Conservation (phyloP, 2,113 vertebrate species). For the Microcebus tavaratra region DNA sequence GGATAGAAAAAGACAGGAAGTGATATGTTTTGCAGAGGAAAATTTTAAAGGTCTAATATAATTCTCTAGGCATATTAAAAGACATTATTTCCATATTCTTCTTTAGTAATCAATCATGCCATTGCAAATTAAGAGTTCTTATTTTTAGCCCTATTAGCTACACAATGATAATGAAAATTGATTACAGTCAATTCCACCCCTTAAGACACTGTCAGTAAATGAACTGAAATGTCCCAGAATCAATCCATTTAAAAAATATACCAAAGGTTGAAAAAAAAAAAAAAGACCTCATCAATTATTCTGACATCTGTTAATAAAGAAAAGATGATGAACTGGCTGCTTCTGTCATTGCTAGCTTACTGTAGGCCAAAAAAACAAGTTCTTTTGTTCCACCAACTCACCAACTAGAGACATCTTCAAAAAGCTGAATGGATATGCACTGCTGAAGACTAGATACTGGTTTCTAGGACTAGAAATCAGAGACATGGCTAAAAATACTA, state of each 20-base stretch:
- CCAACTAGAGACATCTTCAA: constrained; percentile 20
- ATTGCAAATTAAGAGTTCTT: constrained; percentile 82
- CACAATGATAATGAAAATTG: constrained; percentile 85
- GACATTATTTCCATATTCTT: constrained; percentile 81
- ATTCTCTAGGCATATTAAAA: constrained; percentile 72
- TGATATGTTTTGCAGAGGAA: constrained; percentile 53
- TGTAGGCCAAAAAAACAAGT: constrained; percentile 51
- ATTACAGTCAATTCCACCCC: constrained; percentile 82
- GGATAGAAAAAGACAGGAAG: constrained; percentile 62
- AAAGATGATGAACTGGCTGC: constrained; percentile 75
- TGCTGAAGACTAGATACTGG: neutral
- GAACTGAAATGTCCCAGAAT: constrained; percentile 80
- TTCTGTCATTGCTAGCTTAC: constrained; percentile 53
- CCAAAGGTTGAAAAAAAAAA: constrained; percentile 54
- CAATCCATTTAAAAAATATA: constrained; percentile 70
- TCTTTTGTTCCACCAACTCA: neutral
- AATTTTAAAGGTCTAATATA: constrained; percentile 69
- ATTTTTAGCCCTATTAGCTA: constrained; percentile 85
- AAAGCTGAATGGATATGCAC: constrained; percentile 5
- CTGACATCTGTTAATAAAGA: constrained; percentile 76
- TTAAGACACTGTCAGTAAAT: constrained; percentile 78
- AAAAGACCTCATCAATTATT: constrained; percentile 76
- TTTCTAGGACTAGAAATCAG: neutral
- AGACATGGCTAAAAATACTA: constrained; percentile 35
- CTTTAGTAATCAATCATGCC: constrained; percentile 81